These are phyloP conservation scores for Watersipora subatra DNA, from an alignment of 1,140 invertebrate species.

Conservation along the genomic window DNA sequence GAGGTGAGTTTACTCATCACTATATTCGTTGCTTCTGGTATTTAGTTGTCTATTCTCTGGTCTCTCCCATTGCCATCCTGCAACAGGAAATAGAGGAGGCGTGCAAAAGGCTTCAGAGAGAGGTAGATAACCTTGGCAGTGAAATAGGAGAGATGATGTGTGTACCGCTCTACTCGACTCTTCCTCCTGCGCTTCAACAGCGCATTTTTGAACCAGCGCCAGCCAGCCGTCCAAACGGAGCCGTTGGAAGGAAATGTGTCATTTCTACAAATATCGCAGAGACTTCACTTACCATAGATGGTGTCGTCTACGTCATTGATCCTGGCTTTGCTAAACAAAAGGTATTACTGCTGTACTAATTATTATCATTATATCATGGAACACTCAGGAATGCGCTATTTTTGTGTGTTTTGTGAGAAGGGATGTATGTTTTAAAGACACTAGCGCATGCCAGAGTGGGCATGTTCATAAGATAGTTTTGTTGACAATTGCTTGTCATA, in stretches of 20 bases:
- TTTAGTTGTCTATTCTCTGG: too few relatives aligned
- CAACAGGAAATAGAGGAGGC: constrained; percentile 99
- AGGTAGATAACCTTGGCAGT: constrained; percentile 88
- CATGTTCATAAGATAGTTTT: neutral
- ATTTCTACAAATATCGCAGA: constrained; percentile 99
- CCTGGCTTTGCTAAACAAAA: constrained; percentile 99
- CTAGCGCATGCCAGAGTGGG: too few relatives aligned
- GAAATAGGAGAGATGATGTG: constrained; percentile 95
- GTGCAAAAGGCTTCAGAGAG: constrained; percentile 90
- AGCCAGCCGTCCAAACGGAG: constrained; percentile 72
- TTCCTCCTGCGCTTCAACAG: constrained; percentile 94
- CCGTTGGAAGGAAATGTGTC: constrained; percentile 84
- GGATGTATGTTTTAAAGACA: too few relatives aligned
- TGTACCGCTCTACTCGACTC: constrained; percentile 93
- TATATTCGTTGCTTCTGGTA: constrained; percentile 6
- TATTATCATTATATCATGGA: neutral
- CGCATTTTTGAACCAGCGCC: constrained; percentile 91
- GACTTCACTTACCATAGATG: constrained; percentile 97
- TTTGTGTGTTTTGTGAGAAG: too few relatives aligned
- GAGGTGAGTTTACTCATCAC: constrained; percentile 42
- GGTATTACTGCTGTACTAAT: too few relatives aligned
- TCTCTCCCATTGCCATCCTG: too few relatives aligned
- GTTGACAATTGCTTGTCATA: neutral
- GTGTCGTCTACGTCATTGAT: constrained; percentile 99
- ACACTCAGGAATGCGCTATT: too few relatives aligned